Conservation (phyloP, 2,113 vertebrate genomes). For the Arvicanthis niloticus region DNA sequence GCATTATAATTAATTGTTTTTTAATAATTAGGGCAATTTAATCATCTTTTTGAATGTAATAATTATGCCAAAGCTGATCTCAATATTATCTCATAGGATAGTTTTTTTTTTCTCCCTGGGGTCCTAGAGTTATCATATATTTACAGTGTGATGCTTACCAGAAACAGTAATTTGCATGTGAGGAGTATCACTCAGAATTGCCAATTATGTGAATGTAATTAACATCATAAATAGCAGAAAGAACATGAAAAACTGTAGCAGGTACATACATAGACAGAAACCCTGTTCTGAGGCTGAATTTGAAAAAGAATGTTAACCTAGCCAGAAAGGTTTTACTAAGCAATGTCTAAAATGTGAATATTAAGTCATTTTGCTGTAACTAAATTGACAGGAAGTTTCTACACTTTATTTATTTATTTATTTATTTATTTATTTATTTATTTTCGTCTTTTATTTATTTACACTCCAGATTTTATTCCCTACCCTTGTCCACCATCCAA, state of each 20-base stretch:
- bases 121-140: background rate
- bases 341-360: background rate
- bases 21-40: background rate
- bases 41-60: background rate
- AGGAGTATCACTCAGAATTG: background rate
- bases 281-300: background rate
- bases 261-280: background rate
- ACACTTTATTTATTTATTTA: background rate
- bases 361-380: background rate
- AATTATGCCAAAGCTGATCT: background rate
- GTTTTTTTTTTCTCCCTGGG: background rate
- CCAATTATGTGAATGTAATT: background rate
- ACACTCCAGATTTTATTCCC: too few species aligned
- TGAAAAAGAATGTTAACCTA: background rate
- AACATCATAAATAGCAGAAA: background rate
- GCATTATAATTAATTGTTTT: background rate
- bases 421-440: too few species aligned
- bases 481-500: too few species aligned
- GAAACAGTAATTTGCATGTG: background rate
- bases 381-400: background rate
- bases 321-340: background rate
- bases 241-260: background rate
- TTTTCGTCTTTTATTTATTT: too few species aligned
- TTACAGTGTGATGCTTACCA: background rate
- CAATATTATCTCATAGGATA: background rate